Evolutionary conservation across 1,140 invertebrate genomes (phyloP).

Genomic region (Augochlora pura): DNA sequence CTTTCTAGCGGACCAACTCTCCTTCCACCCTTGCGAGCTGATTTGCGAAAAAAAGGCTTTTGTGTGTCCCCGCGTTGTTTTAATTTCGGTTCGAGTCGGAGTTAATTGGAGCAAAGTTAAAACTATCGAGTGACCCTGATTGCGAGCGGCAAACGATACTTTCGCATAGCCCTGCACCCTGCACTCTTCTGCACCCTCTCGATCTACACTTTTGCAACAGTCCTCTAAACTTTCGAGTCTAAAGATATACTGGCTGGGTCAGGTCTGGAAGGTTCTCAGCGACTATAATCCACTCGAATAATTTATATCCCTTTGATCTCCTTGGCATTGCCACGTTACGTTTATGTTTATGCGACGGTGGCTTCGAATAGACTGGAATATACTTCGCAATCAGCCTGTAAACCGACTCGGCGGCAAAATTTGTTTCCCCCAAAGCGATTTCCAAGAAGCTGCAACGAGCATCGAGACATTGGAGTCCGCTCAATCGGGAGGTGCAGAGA

Average conservation of each 20-base stretch:
- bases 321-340: slow-evolving; percentile 16
- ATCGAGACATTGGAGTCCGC: too few species aligned
- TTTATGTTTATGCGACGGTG: not conserved
- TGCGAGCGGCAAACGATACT: not conserved
- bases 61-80: too few species aligned
- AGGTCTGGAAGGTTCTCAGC: slow-evolving; percentile 4
- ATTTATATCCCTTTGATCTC: slow-evolving; percentile 20
- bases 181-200: not conserved
- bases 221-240: not conserved
- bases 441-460: too few species aligned
- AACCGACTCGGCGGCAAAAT: not conserved
- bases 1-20: too few species aligned
- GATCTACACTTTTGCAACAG: not conserved
- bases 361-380: not conserved
- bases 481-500: too few species aligned
- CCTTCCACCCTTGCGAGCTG: too few species aligned
- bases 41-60: too few species aligned
- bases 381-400: not conserved
- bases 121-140: slow-evolving; percentile 19
- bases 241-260: not conserved
- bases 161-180: not conserved
- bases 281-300: slow-evolving; percentile 24
- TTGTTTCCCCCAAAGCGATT: not conserved
- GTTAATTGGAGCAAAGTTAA: not conserved
- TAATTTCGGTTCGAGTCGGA: too few species aligned